A percentile compares a stretch with the other conserved stretches of the same genome.
Conservation (phyloP, 2,888 invertebrate genomes). For the Prenolepis imparis region DNA sequence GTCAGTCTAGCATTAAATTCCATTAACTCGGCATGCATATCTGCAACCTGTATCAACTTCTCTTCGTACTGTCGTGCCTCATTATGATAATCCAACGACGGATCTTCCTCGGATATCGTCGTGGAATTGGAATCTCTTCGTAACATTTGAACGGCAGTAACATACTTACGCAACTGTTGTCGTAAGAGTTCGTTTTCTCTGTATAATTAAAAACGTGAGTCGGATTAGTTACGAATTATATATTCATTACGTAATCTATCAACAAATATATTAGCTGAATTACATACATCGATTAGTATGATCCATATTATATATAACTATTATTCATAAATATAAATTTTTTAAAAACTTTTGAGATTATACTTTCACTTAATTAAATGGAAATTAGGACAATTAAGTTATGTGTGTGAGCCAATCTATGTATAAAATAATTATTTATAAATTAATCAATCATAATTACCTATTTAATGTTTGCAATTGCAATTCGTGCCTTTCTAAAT, state of each 20-base stretch:
- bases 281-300: neutral
- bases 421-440: neutral
- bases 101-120: conserved; percentile 82
- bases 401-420: neutral
- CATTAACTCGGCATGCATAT: conserved; percentile 98
- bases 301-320: conserved; percentile 7
- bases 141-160: conserved; percentile 95
- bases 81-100: conserved; percentile 87
- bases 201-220: neutral
- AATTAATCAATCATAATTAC: conserved; percentile 82
- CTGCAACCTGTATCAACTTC: conserved; percentile 96
- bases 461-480: conserved; percentile 90
- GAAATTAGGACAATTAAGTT: neutral
- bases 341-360: neutral
- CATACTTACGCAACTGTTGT: conserved; percentile 94
- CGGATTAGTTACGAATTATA: neutral
- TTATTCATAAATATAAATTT: neutral
- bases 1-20: conserved; percentile 95
- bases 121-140: conserved; percentile 87
- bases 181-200: conserved; percentile 95
- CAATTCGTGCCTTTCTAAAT: conserved; percentile 83
- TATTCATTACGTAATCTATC: neutral
- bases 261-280: conserved; percentile 71
- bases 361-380: neutral
- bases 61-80: conserved; percentile 94